These are phyloP conservation scores for Anableps anableps DNA, from an alignment of 2,797 vertebrate species.

Conservation along the genomic window DNA sequence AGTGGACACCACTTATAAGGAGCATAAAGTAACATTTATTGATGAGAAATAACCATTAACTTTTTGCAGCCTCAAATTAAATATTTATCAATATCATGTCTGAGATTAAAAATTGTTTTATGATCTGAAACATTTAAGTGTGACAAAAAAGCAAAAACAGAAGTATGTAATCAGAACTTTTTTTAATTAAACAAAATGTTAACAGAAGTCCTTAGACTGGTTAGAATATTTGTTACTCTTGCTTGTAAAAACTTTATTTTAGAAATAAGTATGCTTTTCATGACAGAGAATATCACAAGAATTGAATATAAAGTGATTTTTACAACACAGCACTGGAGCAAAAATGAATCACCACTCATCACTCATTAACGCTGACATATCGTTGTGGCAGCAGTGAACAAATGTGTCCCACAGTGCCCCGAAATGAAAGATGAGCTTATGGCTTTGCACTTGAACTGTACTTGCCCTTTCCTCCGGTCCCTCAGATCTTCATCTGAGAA, in stretches of 20 bases:
- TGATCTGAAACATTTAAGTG: neutral
- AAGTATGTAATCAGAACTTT: neutral
- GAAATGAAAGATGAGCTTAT: constrained; percentile 64
- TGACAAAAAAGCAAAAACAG: neutral
- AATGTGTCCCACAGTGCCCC: constrained; percentile 51
- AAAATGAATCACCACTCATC: constrained; percentile 63
- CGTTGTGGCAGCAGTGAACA: constrained; percentile 51
- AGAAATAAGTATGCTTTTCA: constrained; percentile 37
- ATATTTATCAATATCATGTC: neutral
- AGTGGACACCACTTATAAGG: neutral
- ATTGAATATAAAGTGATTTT: constrained; percentile 61
- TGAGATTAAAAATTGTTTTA: neutral
- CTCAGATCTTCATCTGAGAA: constrained; percentile 56
- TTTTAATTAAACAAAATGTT: constrained; percentile 1
- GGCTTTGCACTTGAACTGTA: constrained; percentile 75
- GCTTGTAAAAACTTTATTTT: constrained; percentile 33
- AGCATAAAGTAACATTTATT: neutral
- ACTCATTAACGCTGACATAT: constrained; percentile 65
- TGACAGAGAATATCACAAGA: constrained; percentile 46
- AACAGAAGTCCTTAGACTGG: constrained; percentile 8
- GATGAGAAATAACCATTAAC: neutral
- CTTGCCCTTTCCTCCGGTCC: constrained; percentile 46
- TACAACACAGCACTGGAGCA: constrained; percentile 52
- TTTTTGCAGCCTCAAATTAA: neutral
- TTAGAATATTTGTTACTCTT: constrained; percentile 26